Evolutionary conservation across 2,797 vertebrate species (phyloP), one percentile per base, ranked within the genome.

Genomic region (Coranthus polyacanthus): DNA sequence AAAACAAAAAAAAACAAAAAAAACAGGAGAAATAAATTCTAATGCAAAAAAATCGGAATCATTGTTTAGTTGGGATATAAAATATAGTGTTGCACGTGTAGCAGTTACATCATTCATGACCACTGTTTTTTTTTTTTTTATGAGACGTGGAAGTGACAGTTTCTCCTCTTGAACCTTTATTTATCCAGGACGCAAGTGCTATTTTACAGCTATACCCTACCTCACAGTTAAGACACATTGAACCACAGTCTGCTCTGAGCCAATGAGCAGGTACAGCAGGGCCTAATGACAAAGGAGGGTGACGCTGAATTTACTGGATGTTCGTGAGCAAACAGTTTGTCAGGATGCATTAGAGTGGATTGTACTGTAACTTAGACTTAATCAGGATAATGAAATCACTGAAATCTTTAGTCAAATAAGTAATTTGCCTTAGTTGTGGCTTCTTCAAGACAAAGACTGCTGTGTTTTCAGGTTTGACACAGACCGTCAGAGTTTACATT

Each of bases 121-220:
- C 16, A 7, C 54, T 61, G 41, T 32, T 63, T 66, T 57, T 13
- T 10, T 0, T 24, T 18, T 46, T 67, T 44, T 49, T 57, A 72
- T 68, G 43, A 59, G n/a, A 29, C 6, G 21, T 50, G 22, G 37
- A 74, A 65, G 18, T 59, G 52, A 44, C 39, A 39, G 22, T 66
- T 62, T 50, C 29, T n/a, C 22, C 24, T 73, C 18, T 51, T 46
- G 39, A 57, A 29, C 34, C 22, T 60, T 38, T 34, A 63, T 76
- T 82, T 67, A 74, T 69, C 12, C 17, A 47, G 57, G 21, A 26
- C 49, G 62, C 60, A 72, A 55, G 39, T 45, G n/a, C 34, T 71
- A 22, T 63, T 69, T 79, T 66, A 38, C 22, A 60, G 42, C 53
- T 22, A 6, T 16, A 58, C 51, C 8, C 47, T 13, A 46, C 37